phyloP scores from a whole-genome alignment of 2,113 vertebrate genomes.

The Serinus canaria region DNA sequence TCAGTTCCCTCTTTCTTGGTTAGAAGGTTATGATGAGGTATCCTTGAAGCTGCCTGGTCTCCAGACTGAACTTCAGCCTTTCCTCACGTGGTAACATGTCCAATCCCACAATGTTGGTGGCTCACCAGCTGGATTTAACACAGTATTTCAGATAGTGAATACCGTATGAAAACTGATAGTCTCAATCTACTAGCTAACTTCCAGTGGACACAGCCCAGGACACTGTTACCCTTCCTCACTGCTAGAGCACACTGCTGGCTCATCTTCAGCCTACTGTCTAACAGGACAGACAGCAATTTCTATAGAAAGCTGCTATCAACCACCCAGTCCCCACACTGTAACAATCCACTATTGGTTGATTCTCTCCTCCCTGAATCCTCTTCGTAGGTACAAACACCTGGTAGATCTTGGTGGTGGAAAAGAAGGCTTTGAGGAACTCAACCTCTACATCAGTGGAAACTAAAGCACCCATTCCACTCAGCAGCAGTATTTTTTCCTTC shows the following conservation, averaged over 20 bases:
- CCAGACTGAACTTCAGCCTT: not conserved
- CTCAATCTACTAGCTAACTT: not conserved
- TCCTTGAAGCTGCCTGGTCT: not conserved
- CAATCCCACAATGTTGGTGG: not conserved
- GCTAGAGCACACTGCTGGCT: not conserved
- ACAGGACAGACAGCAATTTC: not conserved
- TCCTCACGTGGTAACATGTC: accelerated
- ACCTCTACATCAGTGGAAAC: not conserved
- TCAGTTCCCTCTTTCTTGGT: not conserved
- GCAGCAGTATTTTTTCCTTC: not conserved
- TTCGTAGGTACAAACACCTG: not conserved
- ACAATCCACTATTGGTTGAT: not conserved
- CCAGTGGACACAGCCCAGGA: not conserved
- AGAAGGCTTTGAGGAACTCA: not conserved
- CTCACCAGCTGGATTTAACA: not conserved
- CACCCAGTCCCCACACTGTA: not conserved
- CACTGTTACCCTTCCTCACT: not conserved
- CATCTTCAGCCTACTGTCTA: not conserved
- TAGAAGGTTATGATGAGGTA: not conserved
- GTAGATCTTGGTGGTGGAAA: not conserved
- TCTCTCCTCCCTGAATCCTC: not conserved
- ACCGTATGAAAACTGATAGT: not conserved
- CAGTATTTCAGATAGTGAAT: not conserved
- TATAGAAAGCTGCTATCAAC: not conserved
- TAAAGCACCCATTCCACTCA: not conserved